phyloP scores from a whole-genome alignment of 53 echinoderm and acorn worm species.

The Stichopus horrens region DNA sequence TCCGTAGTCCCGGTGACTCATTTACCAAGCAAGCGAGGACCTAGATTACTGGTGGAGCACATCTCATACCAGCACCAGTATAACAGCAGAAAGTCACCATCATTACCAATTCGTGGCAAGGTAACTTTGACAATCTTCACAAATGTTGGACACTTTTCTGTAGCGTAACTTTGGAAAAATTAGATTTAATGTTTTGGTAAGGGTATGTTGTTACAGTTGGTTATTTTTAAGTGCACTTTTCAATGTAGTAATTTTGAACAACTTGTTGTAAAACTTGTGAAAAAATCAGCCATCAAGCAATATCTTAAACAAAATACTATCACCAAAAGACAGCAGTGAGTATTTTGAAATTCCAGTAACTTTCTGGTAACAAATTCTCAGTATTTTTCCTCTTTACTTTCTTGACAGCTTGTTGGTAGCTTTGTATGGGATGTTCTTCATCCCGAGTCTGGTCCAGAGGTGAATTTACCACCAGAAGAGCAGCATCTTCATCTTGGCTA shows the following conservation, averaged over 20 bases:
- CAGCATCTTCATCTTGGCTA: not conserved
- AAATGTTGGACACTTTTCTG: not conserved
- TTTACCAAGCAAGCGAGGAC: constrained; percentile 72
- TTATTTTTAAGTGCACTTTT: too few relatives aligned
- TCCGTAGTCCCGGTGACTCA: constrained; percentile 73
- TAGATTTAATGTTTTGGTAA: not conserved
- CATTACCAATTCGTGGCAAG: constrained; percentile 81
- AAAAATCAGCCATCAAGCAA: too few relatives aligned
- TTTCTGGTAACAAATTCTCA: too few relatives aligned
- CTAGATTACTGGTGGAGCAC: constrained; percentile 81
- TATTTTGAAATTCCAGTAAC: too few relatives aligned
- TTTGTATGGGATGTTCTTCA: constrained; percentile 96
- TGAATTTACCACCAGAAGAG: not conserved
- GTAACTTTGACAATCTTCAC: constrained; percentile 31
- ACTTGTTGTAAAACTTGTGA: too few relatives aligned
- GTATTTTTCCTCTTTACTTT: not conserved
- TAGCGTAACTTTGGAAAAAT: not conserved
- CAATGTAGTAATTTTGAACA: too few relatives aligned
- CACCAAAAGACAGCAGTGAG: too few relatives aligned
- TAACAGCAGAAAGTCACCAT: constrained; percentile 67
- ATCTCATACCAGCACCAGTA: constrained; percentile 91
- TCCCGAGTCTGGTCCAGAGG: constrained; percentile 49
- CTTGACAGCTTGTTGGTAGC: constrained; percentile 79
- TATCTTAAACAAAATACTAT: too few relatives aligned
- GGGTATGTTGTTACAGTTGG: too few relatives aligned